Evolutionary conservation across 1,140 invertebrate species (phyloP), one percentile per base, ranked within the genome.

Genomic region (Caerostris darwini): DNA sequence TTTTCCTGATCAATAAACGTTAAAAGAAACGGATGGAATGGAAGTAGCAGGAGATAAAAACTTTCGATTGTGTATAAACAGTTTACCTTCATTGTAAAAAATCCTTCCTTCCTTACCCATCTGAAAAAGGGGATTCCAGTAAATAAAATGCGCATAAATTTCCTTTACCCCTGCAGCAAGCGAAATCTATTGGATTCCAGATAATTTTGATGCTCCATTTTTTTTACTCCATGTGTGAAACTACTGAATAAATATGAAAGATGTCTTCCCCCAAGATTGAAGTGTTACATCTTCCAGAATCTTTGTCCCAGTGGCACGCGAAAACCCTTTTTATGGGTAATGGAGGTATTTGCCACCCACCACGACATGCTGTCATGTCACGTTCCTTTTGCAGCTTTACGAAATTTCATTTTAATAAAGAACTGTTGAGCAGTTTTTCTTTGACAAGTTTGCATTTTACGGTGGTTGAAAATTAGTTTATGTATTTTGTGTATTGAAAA

Each of bases 91-190:
- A 12, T n/a, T 89, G 54, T 17, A 69, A 53, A 54, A 87, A 89
- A 69, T 54, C 7, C 50, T 89, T 54, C 64, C 87, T 53, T 4
- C 50, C 34, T 34, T 34, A 34, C 34, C 34, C 34, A 34, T 34
- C 34, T 34, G 34, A 81, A 64, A n/a, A 58, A 57, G 17, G 58
- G 50, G 14, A 89, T 53, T 34, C 12, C 87, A 61, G 19, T 54
- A 89, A 64, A 89, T 89, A 89, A 89, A 89, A 89, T 89, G 87
- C 87, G 87, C 87, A 89, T 89, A 89, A 89, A 89, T 89, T 89
- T 89, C 64, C 12, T 34, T 53, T 19, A 19, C 64, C 34, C 87
- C 61, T 19, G 7, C 7, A 71, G 85, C 85, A 69, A 69, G 87
- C 19, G 87, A 54, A 89, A 89, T 89, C 64, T 61, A 89, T 89